Evolutionary conservation across 1,140 invertebrate genomes (phyloP), one percentile per base, ranked within the genome.

Genomic region (Oedothorax gibbosus): DNA sequence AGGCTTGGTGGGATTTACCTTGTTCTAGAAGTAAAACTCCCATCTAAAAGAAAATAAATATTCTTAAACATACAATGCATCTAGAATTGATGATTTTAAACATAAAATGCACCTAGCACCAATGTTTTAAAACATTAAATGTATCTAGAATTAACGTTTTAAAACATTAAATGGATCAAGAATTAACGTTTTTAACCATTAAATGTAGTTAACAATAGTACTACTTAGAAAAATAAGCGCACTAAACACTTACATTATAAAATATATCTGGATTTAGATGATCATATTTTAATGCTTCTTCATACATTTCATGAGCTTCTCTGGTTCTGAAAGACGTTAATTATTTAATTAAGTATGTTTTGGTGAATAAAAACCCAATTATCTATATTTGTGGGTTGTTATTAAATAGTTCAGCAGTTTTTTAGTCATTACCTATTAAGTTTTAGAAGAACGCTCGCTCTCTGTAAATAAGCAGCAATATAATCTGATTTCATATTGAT

Each of bases 401-500:
- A 35, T 35, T 35, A 2, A 35, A 5, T 35, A 2, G 5, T 1
- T 35, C 35, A 35, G 35, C 35, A 1, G 35, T 5, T 35, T 35
- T 35, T 35, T 1, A 35, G 5, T 35, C 5, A 35, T 35, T 72
- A 86, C 85, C 81, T 82, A 91, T 98, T 98, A 88, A 99, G 91
- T 91, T 98, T 98, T 88, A 99, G 95, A 64, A 98, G 92, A 89
- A 99, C 95, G 91, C 99, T 97, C 0, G 97, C 97, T 71, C 97
- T 93, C 91, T 99, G 99, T 87, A 99, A 98, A 89, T 99, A 99
- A 6, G 97, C 98, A 90, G 99, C 95, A 0, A 97, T 97, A 90
- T 98, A 99, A 92, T 99, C 98, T 10, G 97, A 94, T 86, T 97
- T 92, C 98, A 99, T 99, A 88, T 96, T 97, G 85, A 99, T 98